These are phyloP conservation scores for Gobius niger DNA, from an alignment of 2,113 vertebrate genomes.

Conservation along the genomic window DNA sequence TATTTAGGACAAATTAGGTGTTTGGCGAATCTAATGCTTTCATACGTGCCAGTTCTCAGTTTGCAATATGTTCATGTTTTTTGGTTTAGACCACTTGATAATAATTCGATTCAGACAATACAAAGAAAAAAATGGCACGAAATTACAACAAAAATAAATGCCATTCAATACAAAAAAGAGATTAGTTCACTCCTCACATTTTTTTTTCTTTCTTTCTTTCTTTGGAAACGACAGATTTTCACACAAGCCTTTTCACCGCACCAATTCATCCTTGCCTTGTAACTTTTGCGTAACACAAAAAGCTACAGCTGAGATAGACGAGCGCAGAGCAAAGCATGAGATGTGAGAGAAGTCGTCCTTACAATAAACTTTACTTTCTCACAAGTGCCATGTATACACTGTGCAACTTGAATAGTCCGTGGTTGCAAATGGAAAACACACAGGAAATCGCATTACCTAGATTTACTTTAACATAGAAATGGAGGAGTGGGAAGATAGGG, in stretches of 20 bases:
- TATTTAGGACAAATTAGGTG: too few relatives aligned
- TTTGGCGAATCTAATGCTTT: too few relatives aligned
- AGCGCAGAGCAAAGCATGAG: conserved; percentile 46
- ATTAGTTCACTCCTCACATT: too few relatives aligned
- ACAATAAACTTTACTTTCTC: conserved; percentile 27
- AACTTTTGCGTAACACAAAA: conserved; percentile 36
- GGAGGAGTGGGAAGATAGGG: conserved; percentile 13
- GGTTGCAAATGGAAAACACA: neutral
- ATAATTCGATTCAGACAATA: too few relatives aligned
- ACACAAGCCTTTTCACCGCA: conserved; percentile 1
- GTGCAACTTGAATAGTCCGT: neutral
- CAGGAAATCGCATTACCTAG: neutral
- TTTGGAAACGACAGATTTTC: neutral
- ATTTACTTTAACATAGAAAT: conserved; percentile 12
- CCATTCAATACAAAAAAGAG: too few relatives aligned
- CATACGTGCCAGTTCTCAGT: too few relatives aligned
- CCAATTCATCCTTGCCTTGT: conserved; percentile 48
- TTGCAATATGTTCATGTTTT: too few relatives aligned
- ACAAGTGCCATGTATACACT: neutral
- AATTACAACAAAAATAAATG: too few relatives aligned
- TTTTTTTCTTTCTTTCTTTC: neutral
- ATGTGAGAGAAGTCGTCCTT: conserved; percentile 34
- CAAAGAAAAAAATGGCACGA: too few relatives aligned
- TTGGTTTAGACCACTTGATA: too few relatives aligned
- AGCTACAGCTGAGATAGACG: conserved; percentile 32